These are phyloP conservation scores for Jordanella pulchra DNA, from an alignment of 2,797 vertebrate genomes.

Conservation along the genomic window DNA sequence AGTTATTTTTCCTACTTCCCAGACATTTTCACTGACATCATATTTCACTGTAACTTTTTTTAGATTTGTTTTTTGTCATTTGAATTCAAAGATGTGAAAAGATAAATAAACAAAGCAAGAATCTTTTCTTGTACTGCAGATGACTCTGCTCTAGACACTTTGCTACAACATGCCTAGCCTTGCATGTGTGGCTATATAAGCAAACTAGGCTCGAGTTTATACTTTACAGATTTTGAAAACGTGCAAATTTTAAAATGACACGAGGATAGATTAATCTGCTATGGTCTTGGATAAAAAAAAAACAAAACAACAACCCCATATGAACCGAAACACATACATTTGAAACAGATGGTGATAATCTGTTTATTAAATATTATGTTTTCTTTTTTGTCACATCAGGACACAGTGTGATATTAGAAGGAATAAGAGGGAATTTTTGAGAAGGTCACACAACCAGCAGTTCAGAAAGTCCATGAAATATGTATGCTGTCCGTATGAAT, in stretches of 20 bases:
- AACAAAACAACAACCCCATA: not conserved
- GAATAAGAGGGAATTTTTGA: constrained; percentile 33
- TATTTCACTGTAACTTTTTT: not conserved
- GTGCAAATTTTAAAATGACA: constrained; percentile 7
- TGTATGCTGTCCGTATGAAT: constrained; percentile 76
- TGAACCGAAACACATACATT: not conserved
- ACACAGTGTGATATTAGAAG: constrained; percentile 35
- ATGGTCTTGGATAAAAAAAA: not conserved
- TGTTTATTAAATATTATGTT: not conserved
- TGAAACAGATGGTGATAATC: not conserved
- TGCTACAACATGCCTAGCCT: constrained; percentile 32
- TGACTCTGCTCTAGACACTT: constrained; percentile 1
- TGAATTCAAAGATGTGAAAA: not conserved
- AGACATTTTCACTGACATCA: not conserved
- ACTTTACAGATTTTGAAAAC: constrained; percentile 27
- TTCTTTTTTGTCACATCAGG: constrained; percentile 28
- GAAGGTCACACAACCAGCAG: constrained; percentile 73
- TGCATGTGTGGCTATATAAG: constrained; percentile 37
- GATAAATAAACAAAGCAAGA: not conserved
- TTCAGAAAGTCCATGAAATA: constrained; percentile 74
- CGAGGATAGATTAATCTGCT: not conserved
- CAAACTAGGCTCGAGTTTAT: constrained; percentile 6
- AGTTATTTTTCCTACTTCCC: constrained; percentile 16
- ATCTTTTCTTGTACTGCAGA: constrained; percentile 11
- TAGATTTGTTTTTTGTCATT: not conserved